Evolutionary conservation across 2,888 invertebrate genomes (phyloP), one percentile per base, ranked within the genome.

Genomic region (Norana najaformis): DNA sequence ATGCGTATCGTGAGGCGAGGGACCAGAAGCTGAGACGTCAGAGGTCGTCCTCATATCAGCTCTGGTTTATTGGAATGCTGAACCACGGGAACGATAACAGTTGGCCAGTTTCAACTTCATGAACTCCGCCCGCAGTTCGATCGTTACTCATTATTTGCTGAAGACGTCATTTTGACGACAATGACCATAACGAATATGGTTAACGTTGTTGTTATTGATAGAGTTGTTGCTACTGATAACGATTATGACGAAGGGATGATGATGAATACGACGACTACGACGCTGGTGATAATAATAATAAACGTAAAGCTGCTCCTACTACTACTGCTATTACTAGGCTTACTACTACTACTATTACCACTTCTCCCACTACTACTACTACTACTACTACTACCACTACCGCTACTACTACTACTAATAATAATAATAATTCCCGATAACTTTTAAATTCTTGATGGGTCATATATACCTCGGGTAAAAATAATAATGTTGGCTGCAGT

Each of bases 51-150:
- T 1, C 4, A n/a, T 69, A 8, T 2, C 1, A 0, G 30, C 30
- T 41, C n/a, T 4, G n/a, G 8, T 69, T 69, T 69, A 69, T 69
- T n/a, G 2, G 69, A 69, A 69, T 69, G 8, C n/a, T 69, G 69
- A 69, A 69, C 2, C 69, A 8, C n/a, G 11, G 14, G 69, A 69
- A 11, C 30, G 69, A 69, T n/a, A 69, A 30, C n/a, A 69, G 30
- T 69, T n/a, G 69, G n/a, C 69, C 69, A 69, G n/a, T n/a, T 69
- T 69, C 69, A n/a, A 69, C 69, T n/a, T 69, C 69, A 69, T 69
- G 30, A 69, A 1, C 30, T 69, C 8, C n/a, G 8, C n/a, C 11
- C 69, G 30, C 30, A 8, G 30, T 11, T 69, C 69, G 8, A n/a
- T 69, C 69, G 69, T 3, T 69, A 8, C 69, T 69, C 69, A 8